A percentile compares a stretch with the other conserved stretches of the same genome.
phyloP scores from a whole-genome alignment of 2,888 invertebrate species.

The Tinea trinotella region DNA sequence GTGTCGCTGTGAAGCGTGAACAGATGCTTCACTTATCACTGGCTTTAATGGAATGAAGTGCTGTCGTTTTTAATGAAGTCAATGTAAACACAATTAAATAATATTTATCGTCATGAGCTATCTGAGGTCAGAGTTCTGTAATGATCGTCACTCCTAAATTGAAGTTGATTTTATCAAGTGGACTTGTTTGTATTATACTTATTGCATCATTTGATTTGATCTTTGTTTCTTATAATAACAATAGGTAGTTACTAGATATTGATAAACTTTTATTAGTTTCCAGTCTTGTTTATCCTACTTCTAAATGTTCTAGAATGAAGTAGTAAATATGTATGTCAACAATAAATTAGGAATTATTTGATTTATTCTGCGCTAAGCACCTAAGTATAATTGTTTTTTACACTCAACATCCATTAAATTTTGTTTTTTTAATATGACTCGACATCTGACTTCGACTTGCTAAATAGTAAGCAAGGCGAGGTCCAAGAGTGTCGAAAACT shows the following conservation, averaged over 20 bases:
- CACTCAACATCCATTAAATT: too few relatives aligned
- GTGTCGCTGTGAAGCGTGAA: constrained; percentile 29
- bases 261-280: constrained; percentile 8
- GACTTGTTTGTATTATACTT: not conserved
- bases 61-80: not conserved
- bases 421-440: too few relatives aligned
- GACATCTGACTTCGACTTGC: too few relatives aligned
- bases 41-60: constrained; percentile 38
- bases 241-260: constrained; percentile 3
- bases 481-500: too few relatives aligned
- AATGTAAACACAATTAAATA: constrained; percentile 12
- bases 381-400: too few relatives aligned
- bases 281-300: not conserved
- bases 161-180: not conserved
- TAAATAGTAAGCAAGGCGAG: too few relatives aligned
- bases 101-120: not conserved
- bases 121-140: constrained; percentile 15
- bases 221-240: constrained; percentile 4
- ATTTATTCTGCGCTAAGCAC: too few relatives aligned
- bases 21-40: constrained; percentile 33
- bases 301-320: not conserved
- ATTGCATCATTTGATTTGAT: constrained; percentile 14
- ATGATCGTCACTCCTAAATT: not conserved
- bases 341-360: too few relatives aligned
- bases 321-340: too few relatives aligned